Evolutionary conservation across 2,113 vertebrate species (phyloP).

Genomic region (Ictalurus punctatus): DNA sequence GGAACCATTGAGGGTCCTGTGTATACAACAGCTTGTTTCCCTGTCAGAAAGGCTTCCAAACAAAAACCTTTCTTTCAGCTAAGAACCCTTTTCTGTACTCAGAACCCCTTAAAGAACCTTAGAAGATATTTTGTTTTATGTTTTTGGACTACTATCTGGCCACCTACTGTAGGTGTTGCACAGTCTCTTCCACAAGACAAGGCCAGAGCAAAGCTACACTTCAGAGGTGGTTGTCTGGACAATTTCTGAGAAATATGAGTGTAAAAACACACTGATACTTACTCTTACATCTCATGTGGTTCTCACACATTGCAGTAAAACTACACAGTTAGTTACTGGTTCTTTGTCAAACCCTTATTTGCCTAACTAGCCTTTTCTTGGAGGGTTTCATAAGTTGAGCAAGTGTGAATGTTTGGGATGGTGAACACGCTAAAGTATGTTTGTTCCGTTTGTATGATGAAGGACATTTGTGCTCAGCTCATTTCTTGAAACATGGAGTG

Average conservation of each 20-base stretch:
- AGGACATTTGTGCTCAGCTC: no score
- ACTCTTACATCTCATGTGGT: no score
- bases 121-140: not conserved
- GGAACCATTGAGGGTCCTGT: not conserved
- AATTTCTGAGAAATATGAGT: not conserved
- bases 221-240: not conserved
- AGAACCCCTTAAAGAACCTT: not conserved
- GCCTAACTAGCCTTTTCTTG: no score
- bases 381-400: no score
- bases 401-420: no score
- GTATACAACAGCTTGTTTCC: not conserved
- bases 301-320: no score
- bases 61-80: not conserved
- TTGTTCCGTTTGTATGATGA: no score
- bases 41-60: not conserved
- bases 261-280: no score
- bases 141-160: not conserved
- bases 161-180: not conserved
- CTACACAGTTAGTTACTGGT: no score
- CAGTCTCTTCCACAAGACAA: not conserved
- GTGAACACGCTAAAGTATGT: no score
- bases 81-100: not conserved
- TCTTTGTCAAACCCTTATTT: no score
- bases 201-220: not conserved
- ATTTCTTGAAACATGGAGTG: not conserved